Conservation (phyloP, 2,113 vertebrate genomes). For the Columbina picui region DNA sequence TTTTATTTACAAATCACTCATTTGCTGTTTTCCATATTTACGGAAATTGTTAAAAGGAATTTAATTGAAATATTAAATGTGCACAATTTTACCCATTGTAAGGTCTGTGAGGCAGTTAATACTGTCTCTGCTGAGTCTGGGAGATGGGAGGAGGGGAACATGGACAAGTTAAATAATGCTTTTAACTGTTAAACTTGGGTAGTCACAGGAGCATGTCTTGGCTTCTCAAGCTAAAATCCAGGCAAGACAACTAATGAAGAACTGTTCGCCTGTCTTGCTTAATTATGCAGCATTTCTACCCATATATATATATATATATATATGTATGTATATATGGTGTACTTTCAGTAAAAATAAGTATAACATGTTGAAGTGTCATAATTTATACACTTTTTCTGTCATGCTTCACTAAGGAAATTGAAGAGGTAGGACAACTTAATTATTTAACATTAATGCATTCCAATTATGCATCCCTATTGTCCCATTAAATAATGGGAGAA, state of each 20-base stretch:
- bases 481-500: conserved; percentile 55
- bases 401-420: conserved; percentile 98
- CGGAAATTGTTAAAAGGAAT: conserved; percentile 31
- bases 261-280: conserved; percentile 32
- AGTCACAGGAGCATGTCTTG: neutral
- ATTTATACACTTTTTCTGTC: conserved; percentile 89
- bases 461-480: conserved; percentile 58
- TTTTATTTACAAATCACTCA: conserved; percentile 70
- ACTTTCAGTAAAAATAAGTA: conserved; percentile 68
- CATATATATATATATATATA: conserved; percentile 61
- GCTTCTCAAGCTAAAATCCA: conserved; percentile 15
- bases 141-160: conserved; percentile 9
- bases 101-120: conserved; percentile 20
- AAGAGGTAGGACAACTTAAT: conserved; percentile 94
- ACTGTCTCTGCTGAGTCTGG: neutral
- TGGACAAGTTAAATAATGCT: neutral
- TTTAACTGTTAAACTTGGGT: neutral
- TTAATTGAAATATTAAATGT: neutral
- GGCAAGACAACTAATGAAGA: neutral
- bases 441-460: conserved; percentile 69
- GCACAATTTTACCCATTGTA: neutral
- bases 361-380: conserved; percentile 78
- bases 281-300: conserved; percentile 38
- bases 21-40: conserved; percentile 51
- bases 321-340: conserved; percentile 73